Evolutionary conservation across 2,888 invertebrate genomes (phyloP).

Genomic region (Coenonympha glycerion): DNA sequence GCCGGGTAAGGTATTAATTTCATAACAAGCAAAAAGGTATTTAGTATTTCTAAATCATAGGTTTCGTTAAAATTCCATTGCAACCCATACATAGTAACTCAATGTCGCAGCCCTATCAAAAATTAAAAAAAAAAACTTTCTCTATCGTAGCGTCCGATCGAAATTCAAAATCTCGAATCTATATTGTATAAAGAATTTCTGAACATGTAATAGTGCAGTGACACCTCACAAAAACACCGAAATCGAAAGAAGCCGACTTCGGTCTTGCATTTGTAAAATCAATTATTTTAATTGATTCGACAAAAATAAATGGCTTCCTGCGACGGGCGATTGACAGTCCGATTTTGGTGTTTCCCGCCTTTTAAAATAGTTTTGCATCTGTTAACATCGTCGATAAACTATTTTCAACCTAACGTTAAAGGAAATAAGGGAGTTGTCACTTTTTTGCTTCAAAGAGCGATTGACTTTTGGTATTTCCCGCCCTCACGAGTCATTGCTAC

Average conservation of each 20-base stretch:
- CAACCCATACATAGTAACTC: too few species aligned
- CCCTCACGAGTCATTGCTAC: too few species aligned
- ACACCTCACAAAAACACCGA: conserved; percentile 23
- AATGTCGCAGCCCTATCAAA: too few species aligned
- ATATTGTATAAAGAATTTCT: too few species aligned
- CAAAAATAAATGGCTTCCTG: conserved; percentile 67
- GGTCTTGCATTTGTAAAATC: conserved; percentile 64
- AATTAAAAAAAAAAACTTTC: neutral
- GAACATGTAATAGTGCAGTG: conserved; percentile 7
- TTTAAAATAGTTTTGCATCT: conserved; percentile 24
- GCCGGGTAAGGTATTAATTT: too few species aligned
- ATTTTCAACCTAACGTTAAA: conserved; percentile 12
- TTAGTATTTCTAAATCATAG: too few species aligned
- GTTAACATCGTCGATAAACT: neutral
- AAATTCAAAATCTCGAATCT: too few species aligned
- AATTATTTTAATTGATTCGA: conserved; percentile 71
- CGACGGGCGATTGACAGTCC: conserved; percentile 54
- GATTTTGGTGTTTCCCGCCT: conserved; percentile 57
- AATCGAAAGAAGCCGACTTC: conserved; percentile 28
- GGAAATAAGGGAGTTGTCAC: neutral
- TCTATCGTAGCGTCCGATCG: too few species aligned
- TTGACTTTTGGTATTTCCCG: too few species aligned
- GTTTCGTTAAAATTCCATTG: neutral
- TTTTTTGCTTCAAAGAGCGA: too few species aligned
- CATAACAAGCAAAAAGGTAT: too few species aligned